These are phyloP conservation scores for Abrostola tripartita DNA, from an alignment of 2,888 invertebrate genomes.

Conservation along the genomic window DNA sequence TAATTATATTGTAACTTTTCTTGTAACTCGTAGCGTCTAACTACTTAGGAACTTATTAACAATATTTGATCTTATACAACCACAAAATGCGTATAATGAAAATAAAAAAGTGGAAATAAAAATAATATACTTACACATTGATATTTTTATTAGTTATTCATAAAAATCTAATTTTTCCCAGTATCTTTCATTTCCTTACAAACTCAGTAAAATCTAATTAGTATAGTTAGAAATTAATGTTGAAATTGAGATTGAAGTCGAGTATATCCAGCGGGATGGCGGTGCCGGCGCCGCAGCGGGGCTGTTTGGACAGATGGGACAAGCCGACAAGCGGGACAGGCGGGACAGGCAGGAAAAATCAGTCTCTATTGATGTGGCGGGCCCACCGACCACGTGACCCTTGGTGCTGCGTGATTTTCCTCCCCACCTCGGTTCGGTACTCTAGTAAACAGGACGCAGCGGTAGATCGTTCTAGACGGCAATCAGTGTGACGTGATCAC, in stretches of 20 bases:
- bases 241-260: background rate
- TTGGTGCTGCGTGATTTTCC: background rate
- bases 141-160: too few species aligned
- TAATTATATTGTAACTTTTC: too few species aligned
- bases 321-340: background rate
- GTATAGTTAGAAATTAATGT: background rate
- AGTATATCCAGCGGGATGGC: background rate
- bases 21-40: too few species aligned
- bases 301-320: background rate
- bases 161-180: too few species aligned
- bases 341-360: background rate
- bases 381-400: slow-evolving; percentile 15
- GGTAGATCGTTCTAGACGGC: slow-evolving; percentile 38
- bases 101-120: too few species aligned
- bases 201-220: background rate
- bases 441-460: slow-evolving; percentile 15
- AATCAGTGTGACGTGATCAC: slow-evolving; percentile 17
- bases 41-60: too few species aligned
- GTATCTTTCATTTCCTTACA: too few species aligned
- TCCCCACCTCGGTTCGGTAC: background rate
- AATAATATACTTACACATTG: too few species aligned
- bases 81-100: too few species aligned
- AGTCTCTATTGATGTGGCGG: background rate
- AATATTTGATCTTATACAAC: too few species aligned
- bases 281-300: background rate